Evolutionary conservation across 2,888 invertebrate genomes (phyloP), one percentile per base, ranked within the genome.

Genomic region (Crepidodera aurea): DNA sequence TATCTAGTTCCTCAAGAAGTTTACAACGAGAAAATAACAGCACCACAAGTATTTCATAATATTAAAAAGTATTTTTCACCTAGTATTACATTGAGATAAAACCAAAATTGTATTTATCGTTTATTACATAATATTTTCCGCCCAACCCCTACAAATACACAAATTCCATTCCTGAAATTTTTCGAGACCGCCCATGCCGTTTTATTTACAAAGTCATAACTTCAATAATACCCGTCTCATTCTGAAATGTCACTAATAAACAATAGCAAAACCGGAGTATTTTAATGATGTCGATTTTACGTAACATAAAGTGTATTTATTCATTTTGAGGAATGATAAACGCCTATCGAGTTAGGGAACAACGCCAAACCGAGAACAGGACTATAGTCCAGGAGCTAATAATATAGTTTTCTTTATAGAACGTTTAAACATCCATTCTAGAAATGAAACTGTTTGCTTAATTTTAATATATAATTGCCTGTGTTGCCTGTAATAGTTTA

Each of bases 211-310:
- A 29, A 51, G 42, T 59, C 59, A 51, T 59, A 59, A 51, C 25
- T 59, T 34, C n/a, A 44, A 15, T 44, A 44, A 34, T 42, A 51
- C 29, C 51, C 51, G 59, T 51, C 44, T 51, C 25, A 51, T 51
- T 44, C 44, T 51, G 51, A 59, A 60, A 64, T 40, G 64, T 64
- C 64, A 54, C 37, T 42, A 60, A 58, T 58, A 58, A 58, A 60
- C 57, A 57, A 53, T 46, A 60, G 54, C 57, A 42, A 54, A 51
- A 57, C 50, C 63, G 42, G 53, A 60, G 60, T 42, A 64, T 61
- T 57, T 64, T 61, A 64, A 61, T 53, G 60, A 60, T 64, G 64
- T 60, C 57, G 60, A 64, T 64, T 64, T 64, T 60, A 58, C 60
- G 64, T 60, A 64, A 60, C 51, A 32, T 13, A 48, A 46, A 40